Base-by-base conservation (phyloP, 2,797 vertebrate genomes). In the Eulemur albifrons region DNA sequence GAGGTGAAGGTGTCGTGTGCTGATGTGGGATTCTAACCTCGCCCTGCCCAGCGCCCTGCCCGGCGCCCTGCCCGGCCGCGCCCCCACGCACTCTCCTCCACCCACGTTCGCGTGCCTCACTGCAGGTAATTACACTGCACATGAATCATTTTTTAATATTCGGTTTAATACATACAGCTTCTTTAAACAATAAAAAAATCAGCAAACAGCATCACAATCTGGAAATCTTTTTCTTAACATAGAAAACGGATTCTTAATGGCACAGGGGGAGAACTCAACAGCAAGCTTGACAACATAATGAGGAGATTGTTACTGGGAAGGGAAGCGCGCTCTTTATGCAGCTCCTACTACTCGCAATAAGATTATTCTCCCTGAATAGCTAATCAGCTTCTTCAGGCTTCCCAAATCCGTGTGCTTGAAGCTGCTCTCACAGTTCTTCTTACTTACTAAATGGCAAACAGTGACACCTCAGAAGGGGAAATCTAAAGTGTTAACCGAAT, bases 231-330 rank as follows among this genome's bases (percentile, higher is more conserved):
- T 98, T 98, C 98, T 98, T 98, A 98, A 98, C 98, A 98, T 97
- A 98, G 98, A 98, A 98, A 98, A 97, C 80, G 95, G 98, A 98
- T 98, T 98, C 98, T 98, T 98, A 98, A 98, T 97, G 98, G 98
- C 98, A 97, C 97, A 98, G 97, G 98, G 98, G 97, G 98, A 98
- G 98, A 98, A 98, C 98, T 98, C 98, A 98, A 98, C 98, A 98
- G 98, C 97, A 97, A 98, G 98, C 98, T 98, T 99, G 99, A 99
- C 98, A 99, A 98, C 98, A 98, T 99, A 99, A 99, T 99, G 99
- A 99, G 98, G 98, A 98, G 98, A 98, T 98, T 99, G 98, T 98
- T 98, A 97, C 93, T 86, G 97, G 98, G 98, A 98, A 98, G 98
- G 98, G 98, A 98, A 98, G 98, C 98, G 98, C 98, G 97, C 98